Evolutionary conservation across 2,797 vertebrate species (phyloP), one percentile per base, ranked within the genome.

Genomic region (Menidia menidia): DNA sequence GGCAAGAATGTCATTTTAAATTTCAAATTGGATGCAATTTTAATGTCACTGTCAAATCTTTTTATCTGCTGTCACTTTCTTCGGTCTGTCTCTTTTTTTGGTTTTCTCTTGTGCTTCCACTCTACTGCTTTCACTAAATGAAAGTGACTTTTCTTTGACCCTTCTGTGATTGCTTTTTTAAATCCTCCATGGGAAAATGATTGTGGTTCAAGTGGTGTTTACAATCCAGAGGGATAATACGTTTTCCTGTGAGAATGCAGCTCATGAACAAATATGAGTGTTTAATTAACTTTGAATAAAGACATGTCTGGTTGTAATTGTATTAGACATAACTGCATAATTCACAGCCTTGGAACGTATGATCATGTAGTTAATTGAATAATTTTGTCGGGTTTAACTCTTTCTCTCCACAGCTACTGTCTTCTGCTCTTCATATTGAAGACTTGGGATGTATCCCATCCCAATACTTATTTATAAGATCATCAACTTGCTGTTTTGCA

Each of bases 281-380:
- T 75, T 77, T 71, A 75, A 71, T 81, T 47, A 79, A 65, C 30
- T 70, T 39, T 16, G 13, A n/a, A 31, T 66, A 64, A 60, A 77
- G 13, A 70, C 56, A 12, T 56, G 45, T 47, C 48, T 35, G 45
- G 47, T 48, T 61, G 15, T 62, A 41, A 75, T 75, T 69, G 19
- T 58, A 65, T 19, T 41, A 33, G 30, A 60, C 30, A 33, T n/a
- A 61, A 25, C 2, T 7, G 4, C 13, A 42, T 19, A 8, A 16
- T 33, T 35, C 15, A 10, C 15, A 25, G 25, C 25, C 13, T 8
- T 32, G 33, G 31, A 41, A 64, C 65, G 30, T 51, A 53, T 50
- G n/a, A 53, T 57, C 47, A 52, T 43, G 32, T 68, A 30, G 30
- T 62, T 4, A 41, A 41, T 52, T 50, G 54, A 32, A 16, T 58